Evolutionary conservation across 1,140 invertebrate genomes (phyloP).

Genomic region (Heterodera carotae): DNA sequence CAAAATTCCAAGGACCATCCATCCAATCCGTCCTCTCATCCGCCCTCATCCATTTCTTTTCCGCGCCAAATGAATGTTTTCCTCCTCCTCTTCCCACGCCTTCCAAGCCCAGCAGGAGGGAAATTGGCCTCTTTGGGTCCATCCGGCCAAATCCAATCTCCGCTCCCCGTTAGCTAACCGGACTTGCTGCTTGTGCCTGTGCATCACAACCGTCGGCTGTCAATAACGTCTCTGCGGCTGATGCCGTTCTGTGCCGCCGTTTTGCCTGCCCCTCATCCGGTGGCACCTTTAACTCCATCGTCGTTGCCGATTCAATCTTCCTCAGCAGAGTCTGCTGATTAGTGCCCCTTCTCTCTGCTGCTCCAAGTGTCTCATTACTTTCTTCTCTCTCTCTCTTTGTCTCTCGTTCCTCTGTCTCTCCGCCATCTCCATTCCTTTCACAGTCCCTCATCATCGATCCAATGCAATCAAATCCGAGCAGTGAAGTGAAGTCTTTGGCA

Average conservation of each 20-base stretch:
- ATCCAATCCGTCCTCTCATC: neutral
- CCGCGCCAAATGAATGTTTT: slow-evolving; percentile 12
- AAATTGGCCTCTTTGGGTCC: slow-evolving; percentile 5
- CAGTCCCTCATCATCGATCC: neutral
- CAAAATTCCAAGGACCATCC: neutral
- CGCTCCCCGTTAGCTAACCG: neutral
- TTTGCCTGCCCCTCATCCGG: neutral
- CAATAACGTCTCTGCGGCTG: no score
- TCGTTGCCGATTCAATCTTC: neutral
- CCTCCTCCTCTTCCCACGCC: neutral
- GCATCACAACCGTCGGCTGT: neutral
- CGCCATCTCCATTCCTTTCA: neutral
- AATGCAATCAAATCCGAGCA: slow-evolving; percentile 24
- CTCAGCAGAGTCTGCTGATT: neutral
- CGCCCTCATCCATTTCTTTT: no score
- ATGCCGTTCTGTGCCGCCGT: neutral
- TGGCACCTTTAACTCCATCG: neutral
- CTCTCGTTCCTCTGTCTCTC: slow-evolving; percentile 2
- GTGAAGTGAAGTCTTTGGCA: slow-evolving; percentile 26
- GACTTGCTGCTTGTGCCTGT: neutral
- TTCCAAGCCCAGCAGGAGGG: neutral
- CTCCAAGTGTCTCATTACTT: neutral
- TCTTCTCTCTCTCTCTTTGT: neutral
- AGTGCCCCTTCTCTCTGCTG: no score
- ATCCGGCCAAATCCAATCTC: neutral